Evolutionary conservation across 2,888 invertebrate species (phyloP).

Genomic region (Nemoura dubitans): DNA sequence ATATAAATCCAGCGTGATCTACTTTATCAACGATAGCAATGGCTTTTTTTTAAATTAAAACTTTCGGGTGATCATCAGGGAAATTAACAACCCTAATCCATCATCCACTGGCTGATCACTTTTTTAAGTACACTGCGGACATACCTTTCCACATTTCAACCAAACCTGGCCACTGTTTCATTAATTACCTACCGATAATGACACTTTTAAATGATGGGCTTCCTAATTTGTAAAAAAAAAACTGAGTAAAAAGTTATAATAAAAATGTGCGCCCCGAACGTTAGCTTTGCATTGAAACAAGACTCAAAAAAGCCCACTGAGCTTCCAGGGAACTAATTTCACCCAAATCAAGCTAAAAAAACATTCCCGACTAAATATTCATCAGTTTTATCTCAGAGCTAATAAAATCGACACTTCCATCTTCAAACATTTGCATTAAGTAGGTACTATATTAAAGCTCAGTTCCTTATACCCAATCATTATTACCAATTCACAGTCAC

Average conservation of each 20-base stretch:
- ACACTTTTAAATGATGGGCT: neutral
- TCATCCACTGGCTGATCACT: neutral
- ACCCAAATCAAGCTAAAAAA: neutral
- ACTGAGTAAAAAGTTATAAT: neutral
- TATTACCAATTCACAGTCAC: neutral
- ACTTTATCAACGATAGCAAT: neutral
- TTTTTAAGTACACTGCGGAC: neutral
- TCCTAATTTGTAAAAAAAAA: neutral
- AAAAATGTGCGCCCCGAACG: neutral
- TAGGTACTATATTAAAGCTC: neutral
- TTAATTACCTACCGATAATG: neutral
- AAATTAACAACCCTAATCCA: conserved; percentile 1
- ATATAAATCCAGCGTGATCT: neutral
- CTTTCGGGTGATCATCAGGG: neutral
- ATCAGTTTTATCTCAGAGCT: neutral
- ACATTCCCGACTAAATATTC: neutral
- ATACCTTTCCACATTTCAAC: neutral
- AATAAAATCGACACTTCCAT: neutral
- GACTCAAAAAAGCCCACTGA: neutral
- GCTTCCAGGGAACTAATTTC: neutral
- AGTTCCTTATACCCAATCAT: neutral
- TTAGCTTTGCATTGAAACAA: neutral
- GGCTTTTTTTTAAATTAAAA: neutral
- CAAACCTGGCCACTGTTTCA: neutral
- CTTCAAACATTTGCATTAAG: neutral